Evolutionary conservation across 2,797 vertebrate genomes (phyloP), one percentile per base, ranked within the genome.

Genomic region (Netta rufina): DNA sequence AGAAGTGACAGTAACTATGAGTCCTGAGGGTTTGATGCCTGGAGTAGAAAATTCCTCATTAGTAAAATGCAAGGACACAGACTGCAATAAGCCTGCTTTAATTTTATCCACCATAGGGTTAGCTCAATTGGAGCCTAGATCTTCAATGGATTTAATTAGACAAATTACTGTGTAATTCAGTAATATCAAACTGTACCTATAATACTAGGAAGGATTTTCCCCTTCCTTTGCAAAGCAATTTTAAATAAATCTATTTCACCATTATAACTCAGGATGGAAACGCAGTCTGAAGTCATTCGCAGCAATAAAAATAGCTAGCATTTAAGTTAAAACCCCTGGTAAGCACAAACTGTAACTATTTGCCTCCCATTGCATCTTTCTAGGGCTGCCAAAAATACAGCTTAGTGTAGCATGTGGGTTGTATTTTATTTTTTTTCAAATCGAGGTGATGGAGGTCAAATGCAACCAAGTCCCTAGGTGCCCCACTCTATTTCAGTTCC

Each of bases 361-460:
- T 86, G 82, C 84, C 79, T 94, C 79, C n/a, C 80, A 74, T 43
- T 0, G 0, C n/a, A 30, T 70, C 58, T 90, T 72, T 0, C 0
- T 4, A 58, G 58, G 56, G 41, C 39, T 90, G 62, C 83, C 86
- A 92, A 38, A 73, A 78, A 70, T 38, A 22, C 77, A 79, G 41
- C 1, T 0, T 33, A 54, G 7, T 4, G 33, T 12, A 38, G 41
- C 0, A 0, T 57, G 69, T 45, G 25, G 30, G 13, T 84, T n/a
- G 47, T 49, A 4, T 49, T 13, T 49, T 13, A 4, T 8, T 24
- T 11, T 24, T 49, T 49, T 49, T 13, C 8, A 13, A 49, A 49
- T 41, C 57, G 41, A 70, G 49, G 51, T 3, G 12, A 25, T 1
- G 3, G n/a, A 64, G 12, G 74, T 89, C 62, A 89, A 77, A 77